A percentile compares a stretch with the other conserved stretches of the same genome.
These are phyloP conservation scores for Hartigia nigra DNA, from an alignment of 2,888 invertebrate species.

Conservation along the genomic window DNA sequence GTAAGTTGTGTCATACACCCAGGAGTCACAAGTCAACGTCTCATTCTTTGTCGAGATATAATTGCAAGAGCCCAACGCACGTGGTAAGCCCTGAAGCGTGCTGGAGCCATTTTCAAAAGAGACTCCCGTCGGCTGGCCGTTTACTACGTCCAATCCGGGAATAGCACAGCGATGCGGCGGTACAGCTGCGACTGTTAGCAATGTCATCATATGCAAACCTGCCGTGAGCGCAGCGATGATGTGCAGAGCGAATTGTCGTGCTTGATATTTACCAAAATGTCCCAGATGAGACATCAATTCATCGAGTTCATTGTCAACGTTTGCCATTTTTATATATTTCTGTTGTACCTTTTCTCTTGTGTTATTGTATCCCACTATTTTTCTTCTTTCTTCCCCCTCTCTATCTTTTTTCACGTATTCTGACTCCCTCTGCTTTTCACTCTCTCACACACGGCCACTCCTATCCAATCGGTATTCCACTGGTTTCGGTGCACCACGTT, in stretches of 20 bases:
- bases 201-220: slow-evolving; percentile 84
- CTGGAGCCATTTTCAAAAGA: slow-evolving; percentile 63
- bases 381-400: background rate
- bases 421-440: background rate
- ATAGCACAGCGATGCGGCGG: slow-evolving; percentile 73
- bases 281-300: slow-evolving; percentile 67
- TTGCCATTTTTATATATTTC: slow-evolving; percentile 22
- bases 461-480: slow-evolving; percentile 7
- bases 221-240: slow-evolving; percentile 82
- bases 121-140: background rate
- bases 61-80: slow-evolving; percentile 73
- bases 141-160: slow-evolving; percentile 20
- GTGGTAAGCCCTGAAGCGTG: slow-evolving; percentile 69
- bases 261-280: slow-evolving; percentile 86
- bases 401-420: background rate
- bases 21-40: slow-evolving; percentile 68
- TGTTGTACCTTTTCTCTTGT: background rate
- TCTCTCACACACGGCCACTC: background rate
- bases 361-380: background rate
- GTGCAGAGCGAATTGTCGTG: slow-evolving; percentile 81
- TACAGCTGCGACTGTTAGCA: slow-evolving; percentile 84
- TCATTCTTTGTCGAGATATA: slow-evolving; percentile 62
- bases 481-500: background rate
- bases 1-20: slow-evolving; percentile 80
- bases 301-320: slow-evolving; percentile 53